These are phyloP conservation scores for Myathropa florea DNA, from an alignment of 2,888 invertebrate genomes.

Conservation along the genomic window DNA sequence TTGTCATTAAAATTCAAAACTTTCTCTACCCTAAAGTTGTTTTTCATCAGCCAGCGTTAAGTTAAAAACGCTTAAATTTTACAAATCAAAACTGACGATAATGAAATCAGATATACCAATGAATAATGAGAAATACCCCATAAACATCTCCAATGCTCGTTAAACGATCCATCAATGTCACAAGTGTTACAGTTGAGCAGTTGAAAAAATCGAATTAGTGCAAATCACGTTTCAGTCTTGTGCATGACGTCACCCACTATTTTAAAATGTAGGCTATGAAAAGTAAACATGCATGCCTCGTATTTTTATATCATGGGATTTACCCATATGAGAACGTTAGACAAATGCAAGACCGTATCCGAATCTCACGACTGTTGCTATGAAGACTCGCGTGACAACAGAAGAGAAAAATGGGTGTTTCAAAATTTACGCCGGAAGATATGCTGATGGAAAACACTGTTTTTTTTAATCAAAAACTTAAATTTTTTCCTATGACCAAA, in stretches of 20 bases:
- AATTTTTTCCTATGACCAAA: too few species aligned
- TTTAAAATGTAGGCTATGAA: not conserved
- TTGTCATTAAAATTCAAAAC: not conserved
- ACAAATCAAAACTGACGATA: not conserved
- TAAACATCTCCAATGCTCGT: not conserved
- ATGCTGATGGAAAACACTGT: too few species aligned
- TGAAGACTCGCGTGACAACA: too few species aligned
- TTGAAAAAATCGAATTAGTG: not conserved
- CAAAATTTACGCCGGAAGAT: too few species aligned
- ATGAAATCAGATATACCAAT: not conserved
- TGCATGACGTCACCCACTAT: not conserved
- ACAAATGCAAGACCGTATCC: too few species aligned
- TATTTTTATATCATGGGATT: too few species aligned
- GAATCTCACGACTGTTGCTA: too few species aligned
- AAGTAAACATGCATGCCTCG: too few species aligned
- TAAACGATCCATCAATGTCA: not conserved
- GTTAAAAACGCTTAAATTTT: not conserved
- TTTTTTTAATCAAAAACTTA: too few species aligned
- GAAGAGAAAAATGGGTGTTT: too few species aligned
- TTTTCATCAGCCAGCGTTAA: not conserved
- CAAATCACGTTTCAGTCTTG: not conserved
- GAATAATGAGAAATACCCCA: not conserved
- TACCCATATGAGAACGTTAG: too few species aligned
- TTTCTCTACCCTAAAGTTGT: not conserved
- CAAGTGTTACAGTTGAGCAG: not conserved